phyloP scores from a whole-genome alignment of 2,113 vertebrate species.

The Balaenoptera acutorostrata region DNA sequence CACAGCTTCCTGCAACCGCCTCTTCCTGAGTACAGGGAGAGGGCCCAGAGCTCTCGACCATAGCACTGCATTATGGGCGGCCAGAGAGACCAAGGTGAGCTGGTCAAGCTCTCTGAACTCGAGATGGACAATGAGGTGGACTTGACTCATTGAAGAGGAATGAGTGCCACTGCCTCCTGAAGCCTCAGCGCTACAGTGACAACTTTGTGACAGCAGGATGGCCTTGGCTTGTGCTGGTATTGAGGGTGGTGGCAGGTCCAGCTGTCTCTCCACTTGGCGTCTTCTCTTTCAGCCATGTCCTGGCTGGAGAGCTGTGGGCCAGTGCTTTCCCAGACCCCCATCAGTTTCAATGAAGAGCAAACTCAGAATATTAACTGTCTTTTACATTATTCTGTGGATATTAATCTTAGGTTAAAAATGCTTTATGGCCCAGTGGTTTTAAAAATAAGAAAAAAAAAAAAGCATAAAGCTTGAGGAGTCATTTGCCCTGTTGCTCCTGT shows the following conservation, averaged over 20 bases:
- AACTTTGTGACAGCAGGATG: background rate
- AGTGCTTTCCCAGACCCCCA: background rate
- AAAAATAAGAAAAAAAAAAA: background rate
- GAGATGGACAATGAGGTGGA: background rate
- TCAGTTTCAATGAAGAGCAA: background rate
- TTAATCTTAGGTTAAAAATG: constrained; percentile 2
- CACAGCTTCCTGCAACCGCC: background rate
- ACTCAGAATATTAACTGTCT: background rate
- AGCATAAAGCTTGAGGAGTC: background rate
- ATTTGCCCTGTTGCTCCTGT: background rate
- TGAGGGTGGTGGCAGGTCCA: too few relatives aligned
- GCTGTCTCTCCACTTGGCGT: background rate
- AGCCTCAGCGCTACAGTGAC: background rate
- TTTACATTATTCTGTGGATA: background rate
- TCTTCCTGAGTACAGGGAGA: background rate
- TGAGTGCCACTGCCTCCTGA: background rate
- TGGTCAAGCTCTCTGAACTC: background rate
- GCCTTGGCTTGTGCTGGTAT: too few relatives aligned
- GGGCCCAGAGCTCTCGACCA: background rate
- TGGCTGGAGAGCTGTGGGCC: background rate
- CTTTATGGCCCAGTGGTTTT: background rate
- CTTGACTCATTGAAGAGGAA: background rate
- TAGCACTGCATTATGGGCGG: background rate
- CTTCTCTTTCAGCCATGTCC: background rate
- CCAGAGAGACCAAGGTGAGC: background rate